These are phyloP conservation scores for Adineta ricciae DNA, from an alignment of 2,888 invertebrate genomes.

Conservation along the genomic window DNA sequence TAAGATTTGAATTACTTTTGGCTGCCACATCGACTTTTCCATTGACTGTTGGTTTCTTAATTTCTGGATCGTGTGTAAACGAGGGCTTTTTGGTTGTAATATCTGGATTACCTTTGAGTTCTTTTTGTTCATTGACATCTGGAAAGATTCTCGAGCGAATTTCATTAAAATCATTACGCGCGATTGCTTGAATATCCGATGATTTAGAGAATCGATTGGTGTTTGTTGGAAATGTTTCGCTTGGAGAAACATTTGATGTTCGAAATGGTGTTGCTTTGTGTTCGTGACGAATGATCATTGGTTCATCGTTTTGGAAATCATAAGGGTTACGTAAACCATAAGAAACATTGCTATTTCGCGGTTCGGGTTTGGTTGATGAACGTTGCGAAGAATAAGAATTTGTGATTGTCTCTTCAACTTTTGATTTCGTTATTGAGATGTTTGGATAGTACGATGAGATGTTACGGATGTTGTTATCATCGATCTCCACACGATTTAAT, in stretches of 20 bases:
- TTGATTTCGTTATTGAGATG: neutral
- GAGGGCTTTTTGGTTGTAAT: neutral
- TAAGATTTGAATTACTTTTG: neutral
- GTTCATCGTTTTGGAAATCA: conserved; percentile 15
- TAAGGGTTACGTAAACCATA: conserved; percentile 16
- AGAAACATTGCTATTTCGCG: neutral
- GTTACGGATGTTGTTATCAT: neutral
- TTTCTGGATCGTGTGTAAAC: neutral
- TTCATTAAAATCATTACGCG: neutral
- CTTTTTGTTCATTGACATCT: neutral
- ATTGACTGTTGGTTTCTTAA: neutral
- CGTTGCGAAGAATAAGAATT: neutral
- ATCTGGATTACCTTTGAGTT: neutral
- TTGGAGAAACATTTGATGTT: neutral
- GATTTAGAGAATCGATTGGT: neutral
- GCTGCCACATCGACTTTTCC: neutral
- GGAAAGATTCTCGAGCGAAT: neutral
- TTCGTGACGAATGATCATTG: neutral
- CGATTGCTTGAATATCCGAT: neutral
- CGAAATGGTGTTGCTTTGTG: neutral
- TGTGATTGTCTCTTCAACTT: neutral
- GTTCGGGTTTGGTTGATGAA: neutral
- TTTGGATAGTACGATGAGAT: neutral
- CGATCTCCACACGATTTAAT: neutral
- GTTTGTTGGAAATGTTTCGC: neutral